phyloP scores from a whole-genome alignment of 1,140 invertebrate species.

The Drosophila orosa region DNA sequence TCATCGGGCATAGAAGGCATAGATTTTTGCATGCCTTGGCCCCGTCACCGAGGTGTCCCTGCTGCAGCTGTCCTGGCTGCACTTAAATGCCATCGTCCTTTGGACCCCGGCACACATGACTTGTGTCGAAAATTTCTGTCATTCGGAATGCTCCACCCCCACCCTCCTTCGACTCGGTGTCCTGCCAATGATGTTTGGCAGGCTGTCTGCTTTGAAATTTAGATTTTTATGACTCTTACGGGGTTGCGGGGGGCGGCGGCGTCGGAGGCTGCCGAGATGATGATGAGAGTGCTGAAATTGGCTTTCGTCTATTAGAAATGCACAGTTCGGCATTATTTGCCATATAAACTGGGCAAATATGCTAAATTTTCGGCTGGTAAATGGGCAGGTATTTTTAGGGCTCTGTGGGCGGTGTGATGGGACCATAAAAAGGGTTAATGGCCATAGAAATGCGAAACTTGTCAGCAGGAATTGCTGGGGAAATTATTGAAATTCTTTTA shows the following conservation, averaged over 20 bases:
- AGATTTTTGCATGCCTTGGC: slow-evolving; percentile 75
- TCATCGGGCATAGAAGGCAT: slow-evolving; percentile 61
- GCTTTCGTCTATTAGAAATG: slow-evolving; percentile 77
- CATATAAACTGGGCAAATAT: slow-evolving; percentile 76
- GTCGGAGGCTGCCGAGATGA: slow-evolving; percentile 19
- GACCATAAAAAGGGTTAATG: slow-evolving; percentile 73
- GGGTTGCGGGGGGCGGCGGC: slow-evolving; percentile 5
- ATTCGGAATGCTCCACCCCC: slow-evolving; percentile 58
- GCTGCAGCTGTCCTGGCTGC: slow-evolving; percentile 53
- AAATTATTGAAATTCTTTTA: slow-evolving; percentile 80
- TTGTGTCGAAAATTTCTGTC: slow-evolving; percentile 80
- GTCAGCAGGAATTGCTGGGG: slow-evolving; percentile 65
- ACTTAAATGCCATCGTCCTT: slow-evolving; percentile 59
- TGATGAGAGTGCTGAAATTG: slow-evolving; percentile 68
- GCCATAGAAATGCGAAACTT: slow-evolving; percentile 77
- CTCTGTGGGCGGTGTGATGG: neutral
- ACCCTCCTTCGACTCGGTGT: neutral
- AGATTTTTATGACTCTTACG: slow-evolving; percentile 71
- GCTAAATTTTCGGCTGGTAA: slow-evolving; percentile 52
- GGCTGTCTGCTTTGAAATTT: slow-evolving; percentile 74
- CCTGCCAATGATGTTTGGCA: slow-evolving; percentile 45
- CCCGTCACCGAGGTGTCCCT: slow-evolving; percentile 39
- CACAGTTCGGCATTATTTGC: slow-evolving; percentile 77
- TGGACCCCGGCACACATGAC: slow-evolving; percentile 55
- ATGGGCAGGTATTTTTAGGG: slow-evolving; percentile 45